These are phyloP conservation scores for Brachionus plicatilis DNA, from an alignment of 1,140 invertebrate genomes.

Conservation along the genomic window DNA sequence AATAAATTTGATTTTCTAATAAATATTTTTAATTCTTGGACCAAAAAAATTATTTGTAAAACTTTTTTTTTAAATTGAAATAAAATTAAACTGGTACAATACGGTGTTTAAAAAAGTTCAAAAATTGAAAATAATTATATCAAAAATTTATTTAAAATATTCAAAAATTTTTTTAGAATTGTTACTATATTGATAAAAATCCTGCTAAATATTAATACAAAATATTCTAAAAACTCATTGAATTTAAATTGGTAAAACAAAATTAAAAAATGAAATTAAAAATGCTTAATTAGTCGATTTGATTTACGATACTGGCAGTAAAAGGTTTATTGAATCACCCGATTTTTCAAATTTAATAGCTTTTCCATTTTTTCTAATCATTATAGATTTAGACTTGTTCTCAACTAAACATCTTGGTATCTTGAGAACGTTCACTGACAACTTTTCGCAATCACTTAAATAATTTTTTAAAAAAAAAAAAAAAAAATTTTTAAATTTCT, in stretches of 20 bases:
- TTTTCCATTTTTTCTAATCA: constrained; percentile 25
- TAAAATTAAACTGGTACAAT: too few species aligned
- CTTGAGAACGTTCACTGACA: constrained; percentile 14
- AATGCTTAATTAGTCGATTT: not conserved
- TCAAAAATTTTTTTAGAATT: too few species aligned
- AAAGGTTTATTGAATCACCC: constrained; percentile 31
- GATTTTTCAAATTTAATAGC: constrained; percentile 25
- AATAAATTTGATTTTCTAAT: too few species aligned
- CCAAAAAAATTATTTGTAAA: not conserved
- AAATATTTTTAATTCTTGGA: too few species aligned
- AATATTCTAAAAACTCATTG: not conserved
- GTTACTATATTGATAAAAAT: too few species aligned
- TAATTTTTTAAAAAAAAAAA: not conserved
- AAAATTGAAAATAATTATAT: too few species aligned
- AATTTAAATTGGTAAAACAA: not conserved
- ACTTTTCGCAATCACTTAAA: not conserved
- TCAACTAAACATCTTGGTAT: constrained; percentile 29
- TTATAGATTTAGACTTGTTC: constrained; percentile 19
- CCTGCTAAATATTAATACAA: not conserved
- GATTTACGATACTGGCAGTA: not conserved
- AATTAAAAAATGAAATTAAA: not conserved
- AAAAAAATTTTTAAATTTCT: not conserved
- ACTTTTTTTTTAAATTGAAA: too few species aligned
- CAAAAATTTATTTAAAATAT: too few species aligned
- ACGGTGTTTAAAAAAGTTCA: too few species aligned